These are phyloP conservation scores for Anoplolepis gracilipes DNA, from an alignment of 1,140 invertebrate species.

Conservation along the genomic window DNA sequence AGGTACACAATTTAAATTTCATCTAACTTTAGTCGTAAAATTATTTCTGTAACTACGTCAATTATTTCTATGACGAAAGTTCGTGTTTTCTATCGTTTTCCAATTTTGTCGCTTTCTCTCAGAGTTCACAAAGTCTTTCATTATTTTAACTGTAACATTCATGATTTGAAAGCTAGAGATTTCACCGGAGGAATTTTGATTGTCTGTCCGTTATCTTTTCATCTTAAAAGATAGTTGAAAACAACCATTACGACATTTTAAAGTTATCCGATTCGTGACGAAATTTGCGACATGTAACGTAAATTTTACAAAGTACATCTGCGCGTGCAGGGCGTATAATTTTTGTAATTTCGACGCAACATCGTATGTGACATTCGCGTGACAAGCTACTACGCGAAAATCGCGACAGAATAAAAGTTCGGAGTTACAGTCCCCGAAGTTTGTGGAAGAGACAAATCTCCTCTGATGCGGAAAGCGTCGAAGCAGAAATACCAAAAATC, in stretches of 20 bases:
- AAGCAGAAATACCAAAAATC: conserved; percentile 11
- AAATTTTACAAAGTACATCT: conserved; percentile 3
- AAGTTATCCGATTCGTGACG: conserved; percentile 4
- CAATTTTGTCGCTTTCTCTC: conserved; percentile 3
- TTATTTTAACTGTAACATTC: conserved; percentile 28
- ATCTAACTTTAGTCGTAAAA: background rate
- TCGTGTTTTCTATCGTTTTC: conserved; percentile 17
- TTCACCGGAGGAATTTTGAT: background rate
- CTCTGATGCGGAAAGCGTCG: background rate
- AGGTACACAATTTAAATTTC: conserved; percentile 5
- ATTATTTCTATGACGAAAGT: conserved; percentile 29
- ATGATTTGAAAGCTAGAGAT: background rate
- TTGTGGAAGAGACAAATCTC: background rate
- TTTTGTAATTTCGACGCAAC: conserved; percentile 25
- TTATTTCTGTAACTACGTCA: conserved; percentile 23
- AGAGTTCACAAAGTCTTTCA: background rate
- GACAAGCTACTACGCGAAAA: conserved; percentile 5
- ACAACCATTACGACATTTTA: background rate
- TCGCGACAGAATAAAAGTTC: conserved; percentile 33
- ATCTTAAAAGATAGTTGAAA: background rate
- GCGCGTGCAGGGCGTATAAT: background rate
- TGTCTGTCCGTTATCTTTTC: background rate
- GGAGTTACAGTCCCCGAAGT: background rate
- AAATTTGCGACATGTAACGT: background rate
- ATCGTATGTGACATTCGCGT: conserved; percentile 2